phyloP scores from a whole-genome alignment of 2,797 vertebrate species.

The Brachyrhaphis roseni region DNA sequence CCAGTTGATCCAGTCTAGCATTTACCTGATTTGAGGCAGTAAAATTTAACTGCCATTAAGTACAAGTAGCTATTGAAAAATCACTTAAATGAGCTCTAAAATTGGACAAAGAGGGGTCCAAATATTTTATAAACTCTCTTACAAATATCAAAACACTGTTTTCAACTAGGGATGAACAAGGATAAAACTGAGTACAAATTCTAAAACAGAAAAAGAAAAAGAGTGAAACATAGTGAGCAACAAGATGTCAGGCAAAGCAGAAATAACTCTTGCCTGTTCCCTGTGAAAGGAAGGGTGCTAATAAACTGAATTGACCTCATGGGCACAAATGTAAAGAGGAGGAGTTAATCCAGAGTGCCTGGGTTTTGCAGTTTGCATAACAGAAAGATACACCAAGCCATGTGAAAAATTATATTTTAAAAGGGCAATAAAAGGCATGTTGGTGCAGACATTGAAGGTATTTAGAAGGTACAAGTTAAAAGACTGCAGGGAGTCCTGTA shows the following conservation, averaged over 20 bases:
- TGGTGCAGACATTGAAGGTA: conserved; percentile 23
- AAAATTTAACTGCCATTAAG: conserved; percentile 33
- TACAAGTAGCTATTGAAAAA: conserved; percentile 43
- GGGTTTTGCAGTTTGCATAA: conserved; percentile 10
- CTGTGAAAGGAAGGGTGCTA: conserved; percentile 3
- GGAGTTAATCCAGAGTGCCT: conserved; percentile 7
- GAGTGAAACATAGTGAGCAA: conserved; percentile 1
- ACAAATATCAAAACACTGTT: conserved; percentile 38
- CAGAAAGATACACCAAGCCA: conserved; percentile 11
- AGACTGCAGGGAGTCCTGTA: conserved; percentile 34
- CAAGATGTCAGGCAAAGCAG: conserved; percentile 5
- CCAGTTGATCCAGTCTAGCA: neutral
- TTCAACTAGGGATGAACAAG: conserved; percentile 9
- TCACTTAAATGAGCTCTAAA: conserved; percentile 49
- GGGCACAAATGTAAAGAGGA: conserved; percentile 13
- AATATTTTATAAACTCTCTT: conserved; percentile 40
- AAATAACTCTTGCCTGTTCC: conserved; percentile 8
- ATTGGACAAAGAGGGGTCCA: conserved; percentile 32
- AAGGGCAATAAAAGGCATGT: conserved; percentile 7
- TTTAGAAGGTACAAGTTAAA: conserved; percentile 39
- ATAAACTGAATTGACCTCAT: conserved; percentile 24
- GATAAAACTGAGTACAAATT: conserved; percentile 9
- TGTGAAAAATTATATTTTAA: conserved; percentile 15
- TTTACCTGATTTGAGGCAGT: neutral
- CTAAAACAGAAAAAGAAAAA: neutral